Percentiles rank a stretch among this genome's conserved stretches.
phyloP scores from a whole-genome alignment of 1,140 invertebrate species.

The Plodia interpunctella region DNA sequence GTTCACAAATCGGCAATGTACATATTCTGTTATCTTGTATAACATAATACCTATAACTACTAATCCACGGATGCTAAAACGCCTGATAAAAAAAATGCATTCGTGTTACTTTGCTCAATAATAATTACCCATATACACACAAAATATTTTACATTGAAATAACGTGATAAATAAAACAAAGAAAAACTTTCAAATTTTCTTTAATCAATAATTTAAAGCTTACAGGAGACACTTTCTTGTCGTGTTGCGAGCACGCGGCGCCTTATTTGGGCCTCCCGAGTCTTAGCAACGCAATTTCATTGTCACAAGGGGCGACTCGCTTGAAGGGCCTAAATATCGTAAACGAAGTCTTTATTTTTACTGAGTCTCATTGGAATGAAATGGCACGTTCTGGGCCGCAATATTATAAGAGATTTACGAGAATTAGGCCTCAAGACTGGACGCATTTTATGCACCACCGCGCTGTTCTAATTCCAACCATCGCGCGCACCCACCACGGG shows the following conservation, averaged over 20 bases:
- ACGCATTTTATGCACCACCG: slow-evolving; percentile 44
- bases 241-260: slow-evolving; percentile 42
- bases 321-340: slow-evolving; percentile 18
- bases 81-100: no score
- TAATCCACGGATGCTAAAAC: no score
- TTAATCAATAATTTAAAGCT: slow-evolving; percentile 76
- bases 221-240: slow-evolving; percentile 62
- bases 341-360: background rate
- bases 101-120: no score
- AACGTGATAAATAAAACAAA: slow-evolving; percentile 47
- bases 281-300: background rate
- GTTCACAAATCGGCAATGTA: no score
- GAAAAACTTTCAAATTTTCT: slow-evolving; percentile 67
- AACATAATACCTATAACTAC: no score
- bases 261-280: background rate
- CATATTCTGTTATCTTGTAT: no score
- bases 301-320: background rate
- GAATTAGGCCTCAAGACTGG: slow-evolving; percentile 6
- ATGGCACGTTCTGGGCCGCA: background rate
- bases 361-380: background rate
- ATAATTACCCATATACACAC: no score
- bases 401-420: background rate
- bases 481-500: background rate
- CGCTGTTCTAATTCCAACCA: no score
- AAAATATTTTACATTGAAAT: no score